Percentiles rank a stretch among this genome's conserved stretches.
phyloP scores from a whole-genome alignment of 2,113 vertebrate genomes.

The Phoxinus phoxinus region DNA sequence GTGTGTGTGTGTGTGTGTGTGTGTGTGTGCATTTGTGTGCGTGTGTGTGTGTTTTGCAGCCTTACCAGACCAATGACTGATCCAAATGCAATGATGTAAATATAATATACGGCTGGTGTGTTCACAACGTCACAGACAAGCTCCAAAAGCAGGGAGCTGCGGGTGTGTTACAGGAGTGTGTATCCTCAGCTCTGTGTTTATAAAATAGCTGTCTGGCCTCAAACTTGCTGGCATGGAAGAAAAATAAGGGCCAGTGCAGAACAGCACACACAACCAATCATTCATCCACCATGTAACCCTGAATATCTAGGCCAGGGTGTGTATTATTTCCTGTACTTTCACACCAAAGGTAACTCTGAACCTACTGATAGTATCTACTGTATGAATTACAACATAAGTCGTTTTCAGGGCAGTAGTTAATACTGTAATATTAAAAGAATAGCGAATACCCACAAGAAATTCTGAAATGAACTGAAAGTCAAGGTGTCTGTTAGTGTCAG shows the following conservation, averaged over 20 bases:
- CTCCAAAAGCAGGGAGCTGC: constrained; percentile 31
- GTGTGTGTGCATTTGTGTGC: neutral
- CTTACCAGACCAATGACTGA: constrained; percentile 27
- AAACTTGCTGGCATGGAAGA: constrained; percentile 23
- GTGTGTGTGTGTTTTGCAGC: constrained; percentile 4
- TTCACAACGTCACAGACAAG: constrained; percentile 2
- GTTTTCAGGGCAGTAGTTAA: neutral
- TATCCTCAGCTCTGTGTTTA: neutral
- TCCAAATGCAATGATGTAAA: neutral
- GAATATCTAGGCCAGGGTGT: constrained; percentile 29
- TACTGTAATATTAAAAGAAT: constrained; percentile 6
- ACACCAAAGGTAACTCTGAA: neutral
- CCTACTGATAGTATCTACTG: neutral
- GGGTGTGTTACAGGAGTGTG: neutral
- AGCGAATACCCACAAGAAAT: too few species aligned
- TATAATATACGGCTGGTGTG: neutral
- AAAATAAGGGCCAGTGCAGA: neutral
- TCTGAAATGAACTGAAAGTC: neutral
- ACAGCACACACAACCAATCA: constrained; percentile 10
- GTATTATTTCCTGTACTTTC: neutral
- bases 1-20: neutral
- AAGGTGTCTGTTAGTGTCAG: neutral
- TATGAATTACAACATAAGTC: neutral
- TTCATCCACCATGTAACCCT: constrained; percentile 34
- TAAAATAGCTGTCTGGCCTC: constrained; percentile 5